Evolutionary conservation across 64 coral and sea anemone genomes (phyloP).

Genomic region (Actinia equina): DNA sequence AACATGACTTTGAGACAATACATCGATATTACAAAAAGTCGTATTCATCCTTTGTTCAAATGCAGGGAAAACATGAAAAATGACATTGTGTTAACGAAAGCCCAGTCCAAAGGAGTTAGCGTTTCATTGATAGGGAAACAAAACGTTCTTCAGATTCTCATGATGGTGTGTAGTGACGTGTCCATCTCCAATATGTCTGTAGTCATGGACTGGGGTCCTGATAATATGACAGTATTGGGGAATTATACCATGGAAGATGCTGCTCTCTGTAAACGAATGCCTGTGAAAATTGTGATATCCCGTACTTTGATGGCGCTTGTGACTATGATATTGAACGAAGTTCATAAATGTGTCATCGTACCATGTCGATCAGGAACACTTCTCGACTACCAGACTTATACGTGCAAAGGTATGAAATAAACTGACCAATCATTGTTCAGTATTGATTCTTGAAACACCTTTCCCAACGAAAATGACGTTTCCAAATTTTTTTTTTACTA

Average conservation of each 20-base stretch:
- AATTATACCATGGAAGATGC: conserved; percentile 52
- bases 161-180: conserved; percentile 21
- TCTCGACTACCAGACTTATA: not conserved
- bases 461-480: no score
- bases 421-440: not conserved
- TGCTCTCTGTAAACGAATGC: conserved; percentile 12
- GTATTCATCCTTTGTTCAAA: conserved; percentile 36
- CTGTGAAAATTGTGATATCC: not conserved
- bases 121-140: conserved; percentile 28
- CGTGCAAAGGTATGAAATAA: not conserved
- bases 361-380: conserved; percentile 6
- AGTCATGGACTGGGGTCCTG: conserved; percentile 50
- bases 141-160: conserved; percentile 42
- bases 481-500: no score
- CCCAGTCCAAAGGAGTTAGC: not conserved
- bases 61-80: conserved; percentile 25
- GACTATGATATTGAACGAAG: not conserved
- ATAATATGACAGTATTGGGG: conserved; percentile 19
- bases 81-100: conserved; percentile 14
- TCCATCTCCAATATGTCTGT: conserved; percentile 51
- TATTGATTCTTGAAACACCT: no score
- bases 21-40: not conserved
- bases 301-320: not conserved
- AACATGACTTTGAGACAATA: conserved; percentile 50
- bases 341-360: not conserved